Base-by-base conservation (phyloP, 2,797 vertebrate species). In the Psittacula derbiana region DNA sequence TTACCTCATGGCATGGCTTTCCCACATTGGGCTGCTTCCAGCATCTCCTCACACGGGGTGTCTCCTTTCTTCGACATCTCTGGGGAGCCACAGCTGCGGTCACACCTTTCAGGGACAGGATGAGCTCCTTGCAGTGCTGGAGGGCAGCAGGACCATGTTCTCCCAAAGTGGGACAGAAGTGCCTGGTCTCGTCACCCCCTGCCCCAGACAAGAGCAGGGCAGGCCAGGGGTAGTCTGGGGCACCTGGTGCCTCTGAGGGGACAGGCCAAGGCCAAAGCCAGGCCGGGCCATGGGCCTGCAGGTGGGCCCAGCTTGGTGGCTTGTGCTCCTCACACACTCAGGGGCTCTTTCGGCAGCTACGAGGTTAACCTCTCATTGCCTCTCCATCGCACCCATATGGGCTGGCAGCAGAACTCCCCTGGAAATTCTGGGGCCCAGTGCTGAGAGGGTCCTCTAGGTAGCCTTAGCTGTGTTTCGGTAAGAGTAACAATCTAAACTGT, bases 331-430 rank as follows among this genome's bases (percentile, higher is more conserved):
- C 33, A 18, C 4, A 27, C 14, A 8, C 21, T 15, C 1, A 0
- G 13, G 23, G 13, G 8, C 21, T 58, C 41, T 64, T 41, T 44
- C 24, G 16, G 4, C 46, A 66, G 40, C 31, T 21, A 10, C 0
- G 2, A 40, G 46, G 6, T 46, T 46, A 55, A 38, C 4, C 21
- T 20, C 14, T 47, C 33, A 18, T 24, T 1, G 1, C 11, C 15
- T 10, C 12, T 36, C 16, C 1, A 0, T 7, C 2, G 0, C 31
- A 66, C 24, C 14, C 6, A 1, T 30, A 25, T 2, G 1, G 24
- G 16, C 16, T 3, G 2, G 52, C 44, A 53, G 58, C 16, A 43
- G 13, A 66, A 9, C 18, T 76, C 52, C 50, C 24, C 15, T 31
- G n/a, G 38, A 78, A 70, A 16, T 10, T 36, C 41, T 21, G 19